Evolutionary conservation across 2,113 vertebrate genomes (phyloP).

Genomic region (Elephantulus edwardii): DNA sequence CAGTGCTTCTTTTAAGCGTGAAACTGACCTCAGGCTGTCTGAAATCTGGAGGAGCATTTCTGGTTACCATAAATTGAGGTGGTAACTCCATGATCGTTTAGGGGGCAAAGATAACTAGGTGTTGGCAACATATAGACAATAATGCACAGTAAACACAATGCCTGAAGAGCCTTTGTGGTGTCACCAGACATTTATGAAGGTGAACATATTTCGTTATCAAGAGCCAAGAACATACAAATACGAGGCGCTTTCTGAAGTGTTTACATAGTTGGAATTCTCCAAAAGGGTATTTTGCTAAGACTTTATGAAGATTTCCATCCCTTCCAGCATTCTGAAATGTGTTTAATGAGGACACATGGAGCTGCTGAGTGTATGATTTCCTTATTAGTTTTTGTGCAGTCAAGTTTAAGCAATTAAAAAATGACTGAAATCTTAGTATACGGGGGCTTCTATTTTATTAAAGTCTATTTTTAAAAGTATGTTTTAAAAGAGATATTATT

Average conservation of each 20-base stretch:
- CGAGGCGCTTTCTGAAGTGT: background rate
- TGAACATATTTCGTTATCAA: background rate
- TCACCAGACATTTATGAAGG: background rate
- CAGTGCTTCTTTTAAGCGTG: background rate
- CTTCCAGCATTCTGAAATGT: background rate
- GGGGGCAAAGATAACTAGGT: background rate
- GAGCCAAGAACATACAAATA: background rate
- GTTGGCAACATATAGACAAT: background rate
- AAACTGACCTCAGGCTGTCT: background rate
- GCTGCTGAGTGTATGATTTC: background rate
- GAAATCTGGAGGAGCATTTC: background rate
- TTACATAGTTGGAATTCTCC: background rate
- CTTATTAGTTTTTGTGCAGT: background rate
- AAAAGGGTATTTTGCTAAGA: conserved; percentile 8
- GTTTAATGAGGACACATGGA: background rate
- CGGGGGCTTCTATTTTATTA: background rate
- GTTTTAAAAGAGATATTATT: background rate
- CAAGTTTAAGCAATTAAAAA: conserved; percentile 29
- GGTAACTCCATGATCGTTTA: background rate
- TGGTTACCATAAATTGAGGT: background rate
- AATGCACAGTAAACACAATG: background rate
- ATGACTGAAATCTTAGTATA: background rate
- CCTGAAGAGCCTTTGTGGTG: background rate
- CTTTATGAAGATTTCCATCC: background rate
- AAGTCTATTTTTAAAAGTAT: background rate